A percentile compares a stretch with the other conserved stretches of the same genome.
phyloP scores from a whole-genome alignment of 2,113 vertebrate species.

The Xerus inauris region DNA sequence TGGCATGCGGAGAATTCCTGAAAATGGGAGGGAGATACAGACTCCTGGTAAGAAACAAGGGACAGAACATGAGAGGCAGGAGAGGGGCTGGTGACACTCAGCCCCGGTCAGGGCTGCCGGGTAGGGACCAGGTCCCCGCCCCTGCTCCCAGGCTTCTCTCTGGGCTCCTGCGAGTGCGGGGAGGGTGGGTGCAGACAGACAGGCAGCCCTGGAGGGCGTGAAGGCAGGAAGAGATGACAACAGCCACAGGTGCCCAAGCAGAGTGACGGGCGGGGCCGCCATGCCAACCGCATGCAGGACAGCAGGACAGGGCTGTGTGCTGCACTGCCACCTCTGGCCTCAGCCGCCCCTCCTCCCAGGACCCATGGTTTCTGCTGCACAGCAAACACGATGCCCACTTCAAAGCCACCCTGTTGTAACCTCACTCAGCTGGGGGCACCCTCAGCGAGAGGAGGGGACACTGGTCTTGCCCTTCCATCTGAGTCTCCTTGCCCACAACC shows the following conservation, averaged over 20 bases:
- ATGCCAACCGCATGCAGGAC: conserved; percentile 68
- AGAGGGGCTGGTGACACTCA: not conserved
- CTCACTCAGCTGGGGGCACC: not conserved
- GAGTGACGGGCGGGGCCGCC: not conserved
- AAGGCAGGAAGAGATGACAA: not conserved
- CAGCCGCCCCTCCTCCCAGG: not conserved
- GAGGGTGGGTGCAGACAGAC: not conserved
- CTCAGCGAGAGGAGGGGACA: not conserved
- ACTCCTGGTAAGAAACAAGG: not conserved
- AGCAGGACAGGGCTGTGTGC: conserved; percentile 13
- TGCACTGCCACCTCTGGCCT: conserved; percentile 29
- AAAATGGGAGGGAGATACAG: not conserved
- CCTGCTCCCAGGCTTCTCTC: not conserved
- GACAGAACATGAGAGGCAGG: not conserved
- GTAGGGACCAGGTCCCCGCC: not conserved
- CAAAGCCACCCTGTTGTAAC: not conserved
- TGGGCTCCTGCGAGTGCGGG: not conserved
- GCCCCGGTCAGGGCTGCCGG: too few relatives aligned
- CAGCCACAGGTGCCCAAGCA: not conserved
- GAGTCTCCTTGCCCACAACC: not conserved
- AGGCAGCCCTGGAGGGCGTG: not conserved
- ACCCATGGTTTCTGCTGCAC: conserved; percentile 68
- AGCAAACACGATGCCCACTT: too few relatives aligned
- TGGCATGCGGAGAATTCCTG: not conserved
- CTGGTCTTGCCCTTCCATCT: not conserved